phyloP scores from a whole-genome alignment of 2,888 invertebrate genomes.

The Sarcophaga variegata region DNA sequence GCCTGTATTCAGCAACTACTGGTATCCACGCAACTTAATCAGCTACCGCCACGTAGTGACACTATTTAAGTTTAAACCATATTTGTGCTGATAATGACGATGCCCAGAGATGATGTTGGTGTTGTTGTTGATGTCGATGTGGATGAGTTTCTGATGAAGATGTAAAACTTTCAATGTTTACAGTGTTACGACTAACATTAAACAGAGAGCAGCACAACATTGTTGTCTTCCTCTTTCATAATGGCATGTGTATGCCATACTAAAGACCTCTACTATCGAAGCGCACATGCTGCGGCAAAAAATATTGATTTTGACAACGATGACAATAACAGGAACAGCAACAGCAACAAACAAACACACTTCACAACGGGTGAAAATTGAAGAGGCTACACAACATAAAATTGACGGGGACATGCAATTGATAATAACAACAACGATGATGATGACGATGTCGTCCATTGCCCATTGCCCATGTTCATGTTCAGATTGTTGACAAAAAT shows the following conservation, averaged over 20 bases:
- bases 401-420: constrained; percentile 53
- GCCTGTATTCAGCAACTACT: too few species aligned
- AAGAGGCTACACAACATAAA: constrained; percentile 34
- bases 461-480: constrained; percentile 11
- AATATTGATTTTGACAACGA: constrained; percentile 64
- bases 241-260: too few species aligned
- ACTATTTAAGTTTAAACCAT: constrained; percentile 29
- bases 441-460: constrained; percentile 2
- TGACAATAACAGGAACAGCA: neutral
- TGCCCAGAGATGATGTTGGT: neutral
- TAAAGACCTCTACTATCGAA: too few species aligned
- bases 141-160: constrained; percentile 45
- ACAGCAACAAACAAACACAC: constrained; percentile 24
- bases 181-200: constrained; percentile 45
- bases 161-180: constrained; percentile 52
- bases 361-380: constrained; percentile 42
- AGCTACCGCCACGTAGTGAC: neutral
- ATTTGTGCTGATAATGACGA: constrained; percentile 4
- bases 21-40: constrained; percentile 3
- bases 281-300: neutral
- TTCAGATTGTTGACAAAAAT: constrained; percentile 39
- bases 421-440: constrained; percentile 19
- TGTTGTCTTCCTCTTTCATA: neutral
- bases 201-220: constrained; percentile 44
- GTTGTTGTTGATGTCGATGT: constrained; percentile 17